Percentiles rank a stretch among this genome's conserved stretches.
phyloP scores from a whole-genome alignment of 2,797 vertebrate species.

The Phrynocephalus guinanensis region DNA sequence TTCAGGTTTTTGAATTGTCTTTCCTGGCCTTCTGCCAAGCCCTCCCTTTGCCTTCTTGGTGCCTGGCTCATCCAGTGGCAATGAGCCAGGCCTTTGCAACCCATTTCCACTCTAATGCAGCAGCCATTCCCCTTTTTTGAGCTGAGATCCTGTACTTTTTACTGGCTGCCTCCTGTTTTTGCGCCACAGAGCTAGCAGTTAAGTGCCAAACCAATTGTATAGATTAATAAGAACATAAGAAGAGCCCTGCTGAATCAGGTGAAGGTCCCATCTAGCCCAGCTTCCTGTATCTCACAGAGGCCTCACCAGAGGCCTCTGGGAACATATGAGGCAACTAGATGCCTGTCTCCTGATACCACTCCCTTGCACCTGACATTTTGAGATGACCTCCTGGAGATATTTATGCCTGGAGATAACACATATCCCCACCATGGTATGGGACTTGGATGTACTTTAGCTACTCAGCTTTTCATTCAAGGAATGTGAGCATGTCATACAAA shows the following conservation, averaged over 20 bases:
- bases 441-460: neutral
- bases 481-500: conserved; percentile 8
- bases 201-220: neutral
- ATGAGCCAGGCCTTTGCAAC: conserved; percentile 20
- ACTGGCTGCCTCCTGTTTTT: conserved; percentile 6
- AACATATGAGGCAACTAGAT: too few species aligned
- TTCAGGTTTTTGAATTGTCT: neutral
- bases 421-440: neutral
- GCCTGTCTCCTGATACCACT: too few species aligned
- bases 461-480: neutral
- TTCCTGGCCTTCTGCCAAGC: conserved; percentile 19
- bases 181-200: neutral
- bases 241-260: too few species aligned
- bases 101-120: neutral
- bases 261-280: too few species aligned
- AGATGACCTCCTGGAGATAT: too few species aligned
- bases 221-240: conserved; percentile 8
- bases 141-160: neutral
- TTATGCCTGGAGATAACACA: too few species aligned
- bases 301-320: too few species aligned
- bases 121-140: neutral
- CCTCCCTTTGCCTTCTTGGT: neutral
- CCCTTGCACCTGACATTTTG: too few species aligned
- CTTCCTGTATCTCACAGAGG: too few species aligned
- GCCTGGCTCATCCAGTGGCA: neutral